A percentile compares a stretch with the other conserved stretches of the same genome.
phyloP scores from a whole-genome alignment of 2,797 vertebrate species.

The Artibeus lituratus region DNA sequence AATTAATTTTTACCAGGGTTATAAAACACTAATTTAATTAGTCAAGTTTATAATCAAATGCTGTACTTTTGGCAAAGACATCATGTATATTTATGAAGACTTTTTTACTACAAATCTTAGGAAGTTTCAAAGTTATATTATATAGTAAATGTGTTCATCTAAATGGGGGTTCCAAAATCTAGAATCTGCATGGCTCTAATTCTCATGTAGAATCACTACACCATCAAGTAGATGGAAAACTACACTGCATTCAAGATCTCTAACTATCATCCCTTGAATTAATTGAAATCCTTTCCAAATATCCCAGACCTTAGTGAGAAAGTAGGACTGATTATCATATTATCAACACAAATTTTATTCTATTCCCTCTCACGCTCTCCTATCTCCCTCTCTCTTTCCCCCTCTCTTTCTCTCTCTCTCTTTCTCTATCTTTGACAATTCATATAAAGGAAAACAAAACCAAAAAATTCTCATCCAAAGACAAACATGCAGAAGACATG shows the following conservation, averaged over 20 bases:
- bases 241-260: neutral
- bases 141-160: neutral
- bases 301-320: neutral
- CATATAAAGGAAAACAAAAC: neutral
- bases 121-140: neutral
- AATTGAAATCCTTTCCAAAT: neutral
- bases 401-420: neutral
- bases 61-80: neutral
- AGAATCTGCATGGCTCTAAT: neutral
- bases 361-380: neutral
- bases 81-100: neutral
- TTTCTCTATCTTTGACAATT: neutral
- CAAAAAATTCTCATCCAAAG: neutral
- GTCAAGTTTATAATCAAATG: neutral
- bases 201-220: neutral
- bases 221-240: neutral
- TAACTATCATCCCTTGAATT: neutral
- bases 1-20: neutral
- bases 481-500: neutral
- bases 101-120: neutral
- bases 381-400: rapidly evolving
- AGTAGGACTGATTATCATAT: neutral
- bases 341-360: neutral
- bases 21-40: neutral
- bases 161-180: neutral